phyloP scores from a whole-genome alignment of 2,797 vertebrate genomes.

The Melanotaenia boesemani region DNA sequence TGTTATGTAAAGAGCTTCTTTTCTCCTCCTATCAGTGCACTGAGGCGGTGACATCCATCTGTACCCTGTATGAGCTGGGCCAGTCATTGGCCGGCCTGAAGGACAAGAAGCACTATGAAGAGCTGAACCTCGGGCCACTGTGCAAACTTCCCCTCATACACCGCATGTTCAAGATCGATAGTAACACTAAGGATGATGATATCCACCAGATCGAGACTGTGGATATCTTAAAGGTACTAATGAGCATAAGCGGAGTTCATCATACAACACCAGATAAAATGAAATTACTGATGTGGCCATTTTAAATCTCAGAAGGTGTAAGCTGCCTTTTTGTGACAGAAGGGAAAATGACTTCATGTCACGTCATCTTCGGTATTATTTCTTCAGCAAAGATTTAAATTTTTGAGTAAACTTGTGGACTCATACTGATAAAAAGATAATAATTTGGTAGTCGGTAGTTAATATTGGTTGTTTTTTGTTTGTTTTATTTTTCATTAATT shows the following conservation, averaged over 20 bases:
- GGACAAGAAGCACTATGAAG: conserved; percentile 84
- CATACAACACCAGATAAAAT: background rate
- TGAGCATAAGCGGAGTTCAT: background rate
- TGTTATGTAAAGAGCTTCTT: background rate
- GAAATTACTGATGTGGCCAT: background rate
- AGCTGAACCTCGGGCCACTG: conserved; percentile 85
- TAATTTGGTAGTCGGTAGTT: too few relatives aligned
- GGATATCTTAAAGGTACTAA: conserved; percentile 82
- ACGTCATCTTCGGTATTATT: too few relatives aligned
- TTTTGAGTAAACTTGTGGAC: too few relatives aligned
- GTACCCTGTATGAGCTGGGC: conserved; percentile 84
- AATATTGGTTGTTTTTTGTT: background rate
- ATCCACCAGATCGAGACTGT: conserved; percentile 82
- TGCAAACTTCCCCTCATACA: conserved; percentile 83
- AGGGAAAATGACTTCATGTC: too few relatives aligned
- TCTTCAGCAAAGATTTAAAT: too few relatives aligned
- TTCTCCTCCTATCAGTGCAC: conserved; percentile 62
- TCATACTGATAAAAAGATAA: too few relatives aligned
- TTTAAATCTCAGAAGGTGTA: background rate
- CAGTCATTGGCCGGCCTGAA: conserved; percentile 82
- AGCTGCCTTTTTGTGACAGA: too few relatives aligned
- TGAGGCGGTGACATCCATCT: conserved; percentile 71
- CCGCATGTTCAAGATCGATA: conserved; percentile 82
- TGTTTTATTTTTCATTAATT: too few relatives aligned
- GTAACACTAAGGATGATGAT: conserved; percentile 84